Base-by-base conservation (phyloP, 2,888 invertebrate genomes). In the Drosophila percnosoma region DNA sequence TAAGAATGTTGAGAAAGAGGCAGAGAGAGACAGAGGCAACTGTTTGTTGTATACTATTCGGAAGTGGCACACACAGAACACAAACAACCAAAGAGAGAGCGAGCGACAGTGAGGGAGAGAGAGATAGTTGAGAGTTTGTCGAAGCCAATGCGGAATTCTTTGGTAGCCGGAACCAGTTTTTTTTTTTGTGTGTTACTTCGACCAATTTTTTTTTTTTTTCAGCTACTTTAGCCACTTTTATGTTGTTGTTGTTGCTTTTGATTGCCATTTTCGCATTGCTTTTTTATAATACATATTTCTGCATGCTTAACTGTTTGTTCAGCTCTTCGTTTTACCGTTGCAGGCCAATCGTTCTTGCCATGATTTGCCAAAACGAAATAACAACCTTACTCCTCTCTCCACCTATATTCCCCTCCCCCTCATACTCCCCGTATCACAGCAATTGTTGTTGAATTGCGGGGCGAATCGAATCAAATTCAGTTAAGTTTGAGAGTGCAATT, bases 91-190 rank as follows among this genome's bases (percentile, higher is more conserved):
- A 58, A 45, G 27, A 71, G 27, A 58, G 18, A 75, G 27, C 49
- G 59, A 53, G 55, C 13, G 49, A 68, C 55, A 15, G 29, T 6
- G 24, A 58, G 67, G 31, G 57, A 27, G 59, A 49, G 27, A 38
- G 55, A 38, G n/a, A 31, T 33, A 68, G 64, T 65, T 59, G 68
- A 71, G 67, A 75, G 79, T 68, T 72, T 49, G 65, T 59, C 52
- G 52, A 52, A 71, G 71, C 80, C 70, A 60, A 73, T 78, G 80
- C 69, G 80, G 87, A 79, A 87, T 89, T 82, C 87, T 83, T 81
- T 80, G 73, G 75, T 72, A 69, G 82, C 87, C 87, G 86, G 86
- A 86, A 86, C 89, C 86, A 89, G 86, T 86, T 86, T 87, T 78
- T 79, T 89, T 87, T 78, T 78, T 76, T 78, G 68, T 78, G 73